Evolutionary conservation across 2,113 vertebrate genomes (phyloP).

Genomic region (Alexandromys fortis): DNA sequence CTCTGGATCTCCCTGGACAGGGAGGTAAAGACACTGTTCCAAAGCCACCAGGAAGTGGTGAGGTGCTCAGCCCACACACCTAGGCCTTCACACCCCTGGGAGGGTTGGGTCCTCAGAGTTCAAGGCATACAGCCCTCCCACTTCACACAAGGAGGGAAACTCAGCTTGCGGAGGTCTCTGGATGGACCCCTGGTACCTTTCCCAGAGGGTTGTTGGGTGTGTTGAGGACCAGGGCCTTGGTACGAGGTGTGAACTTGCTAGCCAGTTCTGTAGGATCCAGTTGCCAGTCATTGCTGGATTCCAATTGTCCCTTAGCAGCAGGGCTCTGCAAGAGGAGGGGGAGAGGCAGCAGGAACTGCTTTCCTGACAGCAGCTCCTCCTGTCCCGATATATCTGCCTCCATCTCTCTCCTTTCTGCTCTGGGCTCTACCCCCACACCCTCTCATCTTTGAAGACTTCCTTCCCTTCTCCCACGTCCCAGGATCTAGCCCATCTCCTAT

Average conservation of each 20-base stretch:
- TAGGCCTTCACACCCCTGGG: not conserved
- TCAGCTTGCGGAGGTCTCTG: not conserved
- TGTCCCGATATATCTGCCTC: not conserved
- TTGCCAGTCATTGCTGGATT: slow-evolving; percentile 91
- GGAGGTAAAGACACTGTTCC: not conserved
- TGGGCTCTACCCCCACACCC: not conserved
- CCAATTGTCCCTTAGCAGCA: slow-evolving; percentile 72
- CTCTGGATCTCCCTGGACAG: not conserved
- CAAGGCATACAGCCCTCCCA: not conserved
- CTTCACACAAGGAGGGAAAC: not conserved
- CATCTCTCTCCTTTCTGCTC: not conserved
- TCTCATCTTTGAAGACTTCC: not conserved
- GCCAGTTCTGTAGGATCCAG: slow-evolving; percentile 91
- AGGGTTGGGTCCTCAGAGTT: not conserved
- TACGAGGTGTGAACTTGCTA: slow-evolving; percentile 91
- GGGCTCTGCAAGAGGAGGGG: slow-evolving; percentile 82
- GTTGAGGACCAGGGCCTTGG: slow-evolving; percentile 95
- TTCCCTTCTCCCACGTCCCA: not conserved
- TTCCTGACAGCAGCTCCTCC: not conserved
- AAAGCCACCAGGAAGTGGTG: not conserved
- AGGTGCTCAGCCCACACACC: not conserved
- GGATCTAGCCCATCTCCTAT: not conserved
- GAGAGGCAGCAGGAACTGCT: not conserved
- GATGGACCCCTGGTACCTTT: slow-evolving; percentile 88
- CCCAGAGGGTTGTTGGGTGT: slow-evolving; percentile 97